phyloP scores from a whole-genome alignment of 2,113 vertebrate species.

The Nyctibius bracteatus region DNA sequence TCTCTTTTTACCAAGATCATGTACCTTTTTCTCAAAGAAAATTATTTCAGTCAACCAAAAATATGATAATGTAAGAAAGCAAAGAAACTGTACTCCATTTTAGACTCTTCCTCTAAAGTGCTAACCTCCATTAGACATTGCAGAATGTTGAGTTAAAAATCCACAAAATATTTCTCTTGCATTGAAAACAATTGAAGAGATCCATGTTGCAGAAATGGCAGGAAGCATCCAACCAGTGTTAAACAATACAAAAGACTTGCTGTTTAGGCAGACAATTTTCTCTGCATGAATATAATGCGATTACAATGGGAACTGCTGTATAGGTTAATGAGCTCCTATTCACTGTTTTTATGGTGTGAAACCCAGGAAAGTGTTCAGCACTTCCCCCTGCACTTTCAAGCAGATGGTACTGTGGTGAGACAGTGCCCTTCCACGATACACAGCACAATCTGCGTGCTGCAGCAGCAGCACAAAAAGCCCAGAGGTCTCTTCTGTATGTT shows the following conservation, averaged over 20 bases:
- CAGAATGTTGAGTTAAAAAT: background rate
- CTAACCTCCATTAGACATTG: background rate
- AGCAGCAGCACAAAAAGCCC: background rate
- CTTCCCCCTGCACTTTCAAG: background rate
- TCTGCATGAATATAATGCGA: slow-evolving; percentile 50
- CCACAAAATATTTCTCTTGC: background rate
- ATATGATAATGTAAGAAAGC: background rate
- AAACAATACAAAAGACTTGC: slow-evolving; percentile 3
- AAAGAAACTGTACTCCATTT: background rate
- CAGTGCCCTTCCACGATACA: background rate
- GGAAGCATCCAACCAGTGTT: slow-evolving; percentile 15
- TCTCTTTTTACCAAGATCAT: background rate
- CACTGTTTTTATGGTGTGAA: slow-evolving; percentile 10
- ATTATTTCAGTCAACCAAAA: background rate
- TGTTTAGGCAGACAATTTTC: slow-evolving; percentile 32
- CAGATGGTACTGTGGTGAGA: background rate
- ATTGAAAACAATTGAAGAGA: background rate
- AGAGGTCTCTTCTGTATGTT: background rate
- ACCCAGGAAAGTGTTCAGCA: background rate
- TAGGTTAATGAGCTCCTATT: slow-evolving; percentile 48
- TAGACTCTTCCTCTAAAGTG: background rate
- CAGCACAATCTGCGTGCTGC: background rate
- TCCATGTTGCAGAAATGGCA: background rate
- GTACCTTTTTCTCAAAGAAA: background rate
- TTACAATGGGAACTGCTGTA: slow-evolving; percentile 55